Conservation (phyloP, 2,797 vertebrate species). For the Meriones psammophilus region DNA sequence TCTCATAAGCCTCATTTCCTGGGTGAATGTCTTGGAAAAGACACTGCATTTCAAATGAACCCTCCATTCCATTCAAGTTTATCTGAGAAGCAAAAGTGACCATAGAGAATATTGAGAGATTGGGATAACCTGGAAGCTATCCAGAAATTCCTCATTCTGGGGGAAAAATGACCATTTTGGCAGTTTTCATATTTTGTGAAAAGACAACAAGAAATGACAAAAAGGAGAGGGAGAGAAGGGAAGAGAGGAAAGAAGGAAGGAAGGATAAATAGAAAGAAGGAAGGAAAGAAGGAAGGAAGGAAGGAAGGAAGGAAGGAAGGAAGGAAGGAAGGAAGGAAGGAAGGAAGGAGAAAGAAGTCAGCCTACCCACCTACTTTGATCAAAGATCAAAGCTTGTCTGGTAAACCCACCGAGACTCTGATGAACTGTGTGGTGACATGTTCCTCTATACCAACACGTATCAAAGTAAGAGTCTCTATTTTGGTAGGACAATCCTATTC, state of each 20-base stretch:
- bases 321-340: no score
- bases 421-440: background rate
- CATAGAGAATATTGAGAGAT: background rate
- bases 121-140: background rate
- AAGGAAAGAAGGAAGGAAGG: no score
- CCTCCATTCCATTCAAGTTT: background rate
- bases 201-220: background rate
- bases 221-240: background rate
- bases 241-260: background rate
- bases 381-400: background rate
- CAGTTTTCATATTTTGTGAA: background rate
- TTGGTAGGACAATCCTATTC: background rate
- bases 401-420: background rate
- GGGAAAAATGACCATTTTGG: background rate
- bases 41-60: background rate
- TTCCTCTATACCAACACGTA: background rate
- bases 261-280: no score
- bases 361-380: background rate
- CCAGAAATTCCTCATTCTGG: background rate
- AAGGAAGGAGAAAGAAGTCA: background rate
- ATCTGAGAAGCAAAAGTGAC: background rate
- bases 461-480: background rate
- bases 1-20: slow-evolving; percentile 37
- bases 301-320: accelerated
- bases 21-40: background rate